Evolutionary conservation across 2,797 vertebrate genomes (phyloP), one percentile per base, ranked within the genome.

Genomic region (Hydrolagus colliei): DNA sequence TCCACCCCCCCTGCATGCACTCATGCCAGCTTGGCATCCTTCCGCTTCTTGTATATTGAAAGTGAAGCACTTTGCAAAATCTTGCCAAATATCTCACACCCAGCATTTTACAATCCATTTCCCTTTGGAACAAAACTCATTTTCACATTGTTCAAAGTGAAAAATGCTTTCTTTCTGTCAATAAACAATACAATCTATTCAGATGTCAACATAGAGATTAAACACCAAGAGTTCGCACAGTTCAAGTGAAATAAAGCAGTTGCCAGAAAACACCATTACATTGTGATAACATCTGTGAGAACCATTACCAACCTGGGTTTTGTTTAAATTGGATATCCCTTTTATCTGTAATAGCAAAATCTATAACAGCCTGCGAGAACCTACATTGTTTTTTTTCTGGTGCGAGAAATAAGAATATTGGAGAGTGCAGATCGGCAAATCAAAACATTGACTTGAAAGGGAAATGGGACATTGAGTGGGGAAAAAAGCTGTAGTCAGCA

Each of bases 341-440:
- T 82, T 82, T 82, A 32, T 84, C 79, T 68, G 41, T 71, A 84
- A 84, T 71, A 84, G 9, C 32, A 84, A 84, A 84, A n/a, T 71
- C 79, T 9, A 84, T 84, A 52, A 20, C 67, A 71, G 65, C 7
- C 16, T 41, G 32, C 52, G 65, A 71, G 32, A 71, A 84, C 52
- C 16, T 71, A 9, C 65, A 71, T 9, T 71, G 62, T 0, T 67
- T 84, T 84, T 67, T 67, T 20, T 32, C 32, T 71, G 14, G 18
- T 35, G 35, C 41, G n/a, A 35, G 41, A 41, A n/a, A 71, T 80
- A 35, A 32, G 20, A 20, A 52, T 41, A 68, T 10, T 16, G 68
- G 52, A 3, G 0, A 41, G 8, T 52, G 65, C 16, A 52, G 79
- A 68, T 18, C 8, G n/a, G 27, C 71, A 32, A 41, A 84, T 84